phyloP scores from a whole-genome alignment of 2,888 invertebrate species.

The Cylloceria caligata region DNA sequence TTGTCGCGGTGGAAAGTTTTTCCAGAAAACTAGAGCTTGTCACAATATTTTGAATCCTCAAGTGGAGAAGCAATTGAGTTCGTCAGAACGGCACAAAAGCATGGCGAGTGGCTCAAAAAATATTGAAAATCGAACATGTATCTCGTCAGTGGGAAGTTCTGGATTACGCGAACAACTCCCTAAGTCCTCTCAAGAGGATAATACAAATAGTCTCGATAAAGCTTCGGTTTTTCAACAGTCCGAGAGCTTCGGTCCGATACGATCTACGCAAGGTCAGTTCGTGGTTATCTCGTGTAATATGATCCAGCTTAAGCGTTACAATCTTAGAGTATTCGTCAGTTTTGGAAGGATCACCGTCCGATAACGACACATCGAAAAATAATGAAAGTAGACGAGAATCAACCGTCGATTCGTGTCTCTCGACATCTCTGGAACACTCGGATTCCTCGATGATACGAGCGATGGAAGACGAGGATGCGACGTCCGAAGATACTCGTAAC shows the following conservation, averaged over 20 bases:
- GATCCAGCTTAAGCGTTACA: too few relatives aligned
- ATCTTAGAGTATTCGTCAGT: constrained; percentile 3
- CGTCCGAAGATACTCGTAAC: constrained; percentile 38
- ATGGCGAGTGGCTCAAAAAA: not conserved
- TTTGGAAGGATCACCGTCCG: not conserved
- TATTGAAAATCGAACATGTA: not conserved
- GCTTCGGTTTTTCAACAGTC: constrained; percentile 3
- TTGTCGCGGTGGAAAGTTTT: not conserved
- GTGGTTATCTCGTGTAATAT: not conserved
- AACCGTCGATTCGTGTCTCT: constrained; percentile 31
- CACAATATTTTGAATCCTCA: not conserved
- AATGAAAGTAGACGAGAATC: constrained; percentile 22
- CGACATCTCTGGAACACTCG: constrained; percentile 36
- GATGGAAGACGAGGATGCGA: constrained; percentile 54
- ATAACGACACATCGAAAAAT: constrained; percentile 8
- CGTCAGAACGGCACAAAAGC: not conserved
- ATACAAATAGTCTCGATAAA: constrained; percentile 4
- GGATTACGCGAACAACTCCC: not conserved
- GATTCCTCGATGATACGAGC: constrained; percentile 50
- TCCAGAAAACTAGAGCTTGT: not conserved
- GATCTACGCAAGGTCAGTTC: constrained; percentile 16
- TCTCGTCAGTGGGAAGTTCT: not conserved
- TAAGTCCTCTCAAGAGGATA: not conserved
- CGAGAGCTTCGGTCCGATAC: not conserved
- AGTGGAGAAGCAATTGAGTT: not conserved